These are phyloP conservation scores for Euplagia quadripunctaria DNA, from an alignment of 2,888 invertebrate species.

Conservation along the genomic window DNA sequence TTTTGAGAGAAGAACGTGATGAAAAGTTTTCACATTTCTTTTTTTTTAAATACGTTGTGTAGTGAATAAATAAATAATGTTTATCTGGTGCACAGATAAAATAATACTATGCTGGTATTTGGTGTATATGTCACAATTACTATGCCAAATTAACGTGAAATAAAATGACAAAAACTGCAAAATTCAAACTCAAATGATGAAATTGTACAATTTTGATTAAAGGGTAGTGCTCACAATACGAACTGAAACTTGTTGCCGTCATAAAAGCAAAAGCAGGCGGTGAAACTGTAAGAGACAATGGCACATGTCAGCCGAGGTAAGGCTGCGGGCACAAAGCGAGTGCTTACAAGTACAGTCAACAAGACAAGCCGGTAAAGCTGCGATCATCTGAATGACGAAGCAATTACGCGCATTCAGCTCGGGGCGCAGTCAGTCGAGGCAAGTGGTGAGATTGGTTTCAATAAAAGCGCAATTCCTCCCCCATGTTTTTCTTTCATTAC, in stretches of 20 bases:
- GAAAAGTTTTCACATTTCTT: constrained; percentile 58
- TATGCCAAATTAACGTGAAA: not conserved
- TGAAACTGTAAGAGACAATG: constrained; percentile 71
- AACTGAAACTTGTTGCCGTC: constrained; percentile 65
- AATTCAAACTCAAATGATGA: constrained; percentile 33
- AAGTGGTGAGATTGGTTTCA: constrained; percentile 86
- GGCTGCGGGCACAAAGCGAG: constrained; percentile 77
- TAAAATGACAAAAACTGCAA: constrained; percentile 28
- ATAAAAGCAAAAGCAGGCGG: constrained; percentile 72
- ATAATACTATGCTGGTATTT: not conserved
- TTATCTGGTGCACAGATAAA: constrained; percentile 25
- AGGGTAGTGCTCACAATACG: constrained; percentile 50
- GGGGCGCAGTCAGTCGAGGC: constrained; percentile 80
- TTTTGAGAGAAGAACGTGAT: constrained; percentile 61
- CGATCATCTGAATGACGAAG: constrained; percentile 85
- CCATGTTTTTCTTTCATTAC: constrained; percentile 86
- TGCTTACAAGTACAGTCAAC: constrained; percentile 77
- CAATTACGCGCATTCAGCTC: constrained; percentile 84
- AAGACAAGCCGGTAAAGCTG: constrained; percentile 80
- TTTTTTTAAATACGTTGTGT: constrained; percentile 50
- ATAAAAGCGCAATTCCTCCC: constrained; percentile 85
- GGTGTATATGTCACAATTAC: constrained; percentile 18
- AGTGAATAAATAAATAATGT: constrained; percentile 31
- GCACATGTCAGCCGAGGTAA: constrained; percentile 76
- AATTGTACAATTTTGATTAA: constrained; percentile 53